Conservation (phyloP, 2,888 invertebrate genomes). For the Dryocosmus kuriphilus region DNA sequence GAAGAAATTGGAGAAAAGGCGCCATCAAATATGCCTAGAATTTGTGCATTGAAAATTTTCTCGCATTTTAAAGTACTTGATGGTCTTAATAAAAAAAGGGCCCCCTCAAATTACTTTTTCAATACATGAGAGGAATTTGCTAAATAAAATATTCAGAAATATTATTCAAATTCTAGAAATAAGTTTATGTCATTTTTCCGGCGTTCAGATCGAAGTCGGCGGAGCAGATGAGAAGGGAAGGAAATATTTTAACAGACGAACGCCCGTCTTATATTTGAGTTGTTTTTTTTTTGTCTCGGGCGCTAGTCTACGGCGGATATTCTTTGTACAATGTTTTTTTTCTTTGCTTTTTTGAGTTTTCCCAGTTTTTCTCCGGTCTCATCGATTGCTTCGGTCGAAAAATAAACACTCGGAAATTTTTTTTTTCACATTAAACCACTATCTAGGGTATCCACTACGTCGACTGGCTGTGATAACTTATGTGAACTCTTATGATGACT, state of each 20-base stretch:
- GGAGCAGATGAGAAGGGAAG: slow-evolving; percentile 29
- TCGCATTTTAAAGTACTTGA: background rate
- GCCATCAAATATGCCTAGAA: slow-evolving; percentile 21
- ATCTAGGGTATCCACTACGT: slow-evolving; percentile 60
- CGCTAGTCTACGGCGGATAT: slow-evolving; percentile 31
- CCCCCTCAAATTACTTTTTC: slow-evolving; percentile 17
- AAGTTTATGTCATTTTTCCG: slow-evolving; percentile 8
- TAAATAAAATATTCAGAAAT: background rate
- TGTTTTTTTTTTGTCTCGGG: slow-evolving; percentile 32
- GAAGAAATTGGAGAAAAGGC: slow-evolving; percentile 5
- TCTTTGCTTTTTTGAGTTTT: slow-evolving; percentile 42
- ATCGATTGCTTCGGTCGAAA: background rate
- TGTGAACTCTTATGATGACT: slow-evolving; percentile 73
- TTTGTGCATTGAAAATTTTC: background rate
- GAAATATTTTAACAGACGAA: slow-evolving; percentile 18
- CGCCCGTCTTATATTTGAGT: slow-evolving; percentile 6
- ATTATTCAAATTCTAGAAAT: slow-evolving; percentile 6
- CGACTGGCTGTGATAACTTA: slow-evolving; percentile 51
- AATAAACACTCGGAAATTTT: slow-evolving; percentile 27
- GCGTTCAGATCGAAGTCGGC: slow-evolving; percentile 43
- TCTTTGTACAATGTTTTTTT: slow-evolving; percentile 53
- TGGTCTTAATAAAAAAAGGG: slow-evolving; percentile 18
- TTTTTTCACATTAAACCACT: slow-evolving; percentile 44
- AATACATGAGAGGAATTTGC: background rate
- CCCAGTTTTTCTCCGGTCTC: slow-evolving; percentile 13